Percentiles rank a stretch among this genome's conserved stretches.
phyloP scores from a whole-genome alignment of 1,140 invertebrate species.

The Magallana angulata region DNA sequence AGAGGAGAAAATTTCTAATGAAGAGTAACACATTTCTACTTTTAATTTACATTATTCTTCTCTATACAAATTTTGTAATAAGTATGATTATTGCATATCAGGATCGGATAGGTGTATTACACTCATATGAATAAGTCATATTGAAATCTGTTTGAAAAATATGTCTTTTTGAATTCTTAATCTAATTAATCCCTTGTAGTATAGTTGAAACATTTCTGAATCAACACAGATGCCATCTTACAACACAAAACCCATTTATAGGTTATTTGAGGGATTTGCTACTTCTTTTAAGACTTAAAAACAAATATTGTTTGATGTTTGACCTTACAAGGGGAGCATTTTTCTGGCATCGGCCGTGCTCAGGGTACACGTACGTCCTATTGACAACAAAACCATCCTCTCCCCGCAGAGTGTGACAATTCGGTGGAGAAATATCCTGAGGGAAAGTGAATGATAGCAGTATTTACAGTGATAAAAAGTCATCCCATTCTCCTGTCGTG shows the following conservation, averaged over 20 bases:
- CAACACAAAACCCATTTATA: not conserved
- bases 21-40: too few relatives aligned
- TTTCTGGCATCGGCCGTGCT: conserved; percentile 17
- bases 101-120: too few relatives aligned
- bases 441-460: conserved; percentile 20
- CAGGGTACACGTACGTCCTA: conserved; percentile 9
- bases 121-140: too few relatives aligned
- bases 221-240: not conserved
- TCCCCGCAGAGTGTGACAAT: conserved; percentile 15
- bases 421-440: conserved; percentile 16
- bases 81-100: too few relatives aligned
- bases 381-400: conserved; percentile 33
- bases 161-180: not conserved
- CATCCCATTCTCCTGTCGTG: conserved; percentile 28
- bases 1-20: too few relatives aligned
- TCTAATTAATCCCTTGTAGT: not conserved
- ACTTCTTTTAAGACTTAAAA: conserved; percentile 2
- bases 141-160: too few relatives aligned
- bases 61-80: too few relatives aligned
- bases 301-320: conserved; percentile 34
- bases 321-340: conserved; percentile 16
- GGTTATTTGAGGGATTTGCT: not conserved
- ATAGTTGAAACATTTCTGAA: not conserved
- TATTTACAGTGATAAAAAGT: conserved; percentile 34
- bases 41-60: too few relatives aligned